Evolutionary conservation across 2,888 invertebrate genomes (phyloP).

Genomic region (Zygothrica quintamaculata): DNA sequence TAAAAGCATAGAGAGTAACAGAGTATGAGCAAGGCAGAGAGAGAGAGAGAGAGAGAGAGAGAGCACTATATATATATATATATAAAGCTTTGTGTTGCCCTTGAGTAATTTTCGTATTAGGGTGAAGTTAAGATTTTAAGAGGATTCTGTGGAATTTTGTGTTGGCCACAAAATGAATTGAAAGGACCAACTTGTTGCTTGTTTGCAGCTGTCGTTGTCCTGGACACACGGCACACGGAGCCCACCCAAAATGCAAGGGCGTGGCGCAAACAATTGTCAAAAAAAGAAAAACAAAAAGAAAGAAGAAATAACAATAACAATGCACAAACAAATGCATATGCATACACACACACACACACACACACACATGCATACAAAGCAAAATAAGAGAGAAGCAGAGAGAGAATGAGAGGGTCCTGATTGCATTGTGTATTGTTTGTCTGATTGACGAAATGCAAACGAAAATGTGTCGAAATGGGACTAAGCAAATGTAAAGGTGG

Average conservation of each 20-base stretch:
- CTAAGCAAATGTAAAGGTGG: constrained; percentile 77
- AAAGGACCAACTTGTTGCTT: constrained; percentile 57
- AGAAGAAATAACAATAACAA: no score
- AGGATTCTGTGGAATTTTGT: constrained; percentile 23
- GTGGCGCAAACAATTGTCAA: constrained; percentile 68
- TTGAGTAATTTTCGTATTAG: constrained; percentile 7
- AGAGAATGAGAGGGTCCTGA: constrained; percentile 65
- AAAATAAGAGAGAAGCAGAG: no score
- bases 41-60: background rate
- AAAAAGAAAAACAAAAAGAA: no score
- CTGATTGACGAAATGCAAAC: constrained; percentile 79
- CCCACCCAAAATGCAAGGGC: constrained; percentile 70
- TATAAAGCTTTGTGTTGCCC: background rate
- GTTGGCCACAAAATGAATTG: constrained; percentile 12
- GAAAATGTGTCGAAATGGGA: constrained; percentile 79
- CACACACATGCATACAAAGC: constrained; percentile 9
- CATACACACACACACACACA: constrained; percentile 11
- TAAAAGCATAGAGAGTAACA: constrained; percentile 5
- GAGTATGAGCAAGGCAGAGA: background rate
- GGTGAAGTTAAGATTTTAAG: constrained; percentile 17
- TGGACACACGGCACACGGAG: constrained; percentile 38
- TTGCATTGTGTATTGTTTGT: constrained; percentile 75
- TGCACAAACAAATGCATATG: constrained; percentile 15
- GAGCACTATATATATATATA: background rate
- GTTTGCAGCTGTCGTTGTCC: constrained; percentile 44